Conservation (phyloP, 1,140 invertebrate genomes). For the Listronotus oregonensis region DNA sequence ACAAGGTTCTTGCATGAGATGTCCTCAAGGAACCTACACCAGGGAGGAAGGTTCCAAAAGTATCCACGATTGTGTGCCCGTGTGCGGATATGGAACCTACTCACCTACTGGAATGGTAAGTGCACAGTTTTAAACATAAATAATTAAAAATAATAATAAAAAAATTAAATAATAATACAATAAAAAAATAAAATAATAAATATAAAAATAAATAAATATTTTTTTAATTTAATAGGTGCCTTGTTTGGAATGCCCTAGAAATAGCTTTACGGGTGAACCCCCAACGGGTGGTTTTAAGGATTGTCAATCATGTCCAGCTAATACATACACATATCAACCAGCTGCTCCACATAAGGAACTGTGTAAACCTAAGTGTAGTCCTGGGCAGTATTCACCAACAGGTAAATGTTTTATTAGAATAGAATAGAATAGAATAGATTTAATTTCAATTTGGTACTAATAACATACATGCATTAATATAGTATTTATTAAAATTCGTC, state of each 20-base stretch:
- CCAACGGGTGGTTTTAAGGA: constrained; percentile 91
- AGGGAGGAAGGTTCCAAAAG: constrained; percentile 87
- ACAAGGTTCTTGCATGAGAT: constrained; percentile 84
- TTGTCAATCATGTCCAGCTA: constrained; percentile 89
- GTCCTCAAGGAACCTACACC: constrained; percentile 91
- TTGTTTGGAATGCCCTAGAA: constrained; percentile 92
- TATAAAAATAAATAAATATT: no score
- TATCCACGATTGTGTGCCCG: constrained; percentile 83
- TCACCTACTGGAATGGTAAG: constrained; percentile 88
- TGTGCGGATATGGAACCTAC: constrained; percentile 95
- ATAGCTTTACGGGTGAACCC: constrained; percentile 87
- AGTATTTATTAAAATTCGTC: no score
- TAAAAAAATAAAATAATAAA: no score
- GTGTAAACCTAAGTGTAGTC: constrained; percentile 89
- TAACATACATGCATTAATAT: no score
- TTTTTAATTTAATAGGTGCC: constrained; percentile 58
- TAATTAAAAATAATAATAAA: no score
- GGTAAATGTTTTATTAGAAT: constrained; percentile 58
- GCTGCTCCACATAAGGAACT: constrained; percentile 81
- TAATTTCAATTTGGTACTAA: no score
- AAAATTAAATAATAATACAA: no score
- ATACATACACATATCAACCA: constrained; percentile 90
- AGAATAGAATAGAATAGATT: neutral
- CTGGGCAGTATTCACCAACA: constrained; percentile 92
- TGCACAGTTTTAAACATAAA: no score